Base-by-base conservation (phyloP, 2,113 vertebrate genomes). In the Chloropsis cyanopogon region DNA sequence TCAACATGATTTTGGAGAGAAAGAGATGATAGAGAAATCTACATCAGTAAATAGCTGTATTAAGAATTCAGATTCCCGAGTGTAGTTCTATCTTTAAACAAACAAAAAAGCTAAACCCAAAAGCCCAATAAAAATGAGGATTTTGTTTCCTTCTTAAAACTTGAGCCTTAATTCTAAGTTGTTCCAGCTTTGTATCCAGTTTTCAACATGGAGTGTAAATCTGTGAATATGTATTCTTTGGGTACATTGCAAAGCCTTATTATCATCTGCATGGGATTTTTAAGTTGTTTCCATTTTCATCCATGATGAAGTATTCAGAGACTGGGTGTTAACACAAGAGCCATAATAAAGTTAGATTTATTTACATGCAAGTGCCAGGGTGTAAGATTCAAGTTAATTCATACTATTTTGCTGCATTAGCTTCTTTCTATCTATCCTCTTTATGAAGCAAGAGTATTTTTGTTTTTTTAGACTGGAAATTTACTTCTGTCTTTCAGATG, bases 321-420 rank as follows among this genome's bases (percentile, higher is more conserved):
- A 31, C 87, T 87, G 46, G 46, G 16, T 66, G 59, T 75, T 75
- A 86, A 70, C 90, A 81, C 37, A 88, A 95, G 75, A 93, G 37
- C 84, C 33, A 7, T 87, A 92, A 96, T 95, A 85, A 89, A 92
- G 95, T 96, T 95, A 75, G 75, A 59, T 92, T 81, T 95, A 92
- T 95, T 97, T 96, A 91, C 82, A 92, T 86, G 87, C 42, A 95
- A 86, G 66, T 91, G 90, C 54, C 10, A 61, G 82, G 26, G 33
- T 93, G 31, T 83, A 63, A 91, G 75, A 93, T 88, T 53, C 41
- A 77, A 96, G 64, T 75, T 86, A 92, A 94, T 95, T 92, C 52
- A 33, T 85, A 54, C 31, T 87, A 46, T 14, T 87, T 92, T 86
- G 44, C 57, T 82, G 79, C 61, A 53, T 93, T 88, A 70, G 83